Conservation (phyloP, 1,140 invertebrate genomes). For the Caerostris extrusa region DNA sequence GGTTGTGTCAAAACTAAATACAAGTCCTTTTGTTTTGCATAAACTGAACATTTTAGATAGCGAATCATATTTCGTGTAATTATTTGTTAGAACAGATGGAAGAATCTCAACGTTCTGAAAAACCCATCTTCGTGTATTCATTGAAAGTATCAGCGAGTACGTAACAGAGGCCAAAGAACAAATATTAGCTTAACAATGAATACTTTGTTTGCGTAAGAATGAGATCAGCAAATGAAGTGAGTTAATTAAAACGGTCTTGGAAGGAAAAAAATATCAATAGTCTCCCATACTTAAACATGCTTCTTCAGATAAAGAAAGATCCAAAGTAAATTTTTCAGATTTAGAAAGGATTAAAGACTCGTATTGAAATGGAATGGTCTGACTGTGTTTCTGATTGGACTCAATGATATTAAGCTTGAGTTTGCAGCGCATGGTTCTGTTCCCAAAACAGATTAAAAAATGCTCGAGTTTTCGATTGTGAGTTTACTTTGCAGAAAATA, state of each 20-base stretch:
- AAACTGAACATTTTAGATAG: background rate
- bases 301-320: conserved; percentile 25
- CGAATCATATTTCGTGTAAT: conserved; percentile 13
- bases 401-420: conserved; percentile 26
- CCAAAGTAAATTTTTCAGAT: conserved; percentile 23
- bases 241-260: conserved; percentile 63
- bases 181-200: conserved; percentile 70
- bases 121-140: background rate
- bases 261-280: conserved; percentile 50
- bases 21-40: background rate
- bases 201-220: conserved; percentile 58
- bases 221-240: conserved; percentile 58
- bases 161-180: conserved; percentile 34
- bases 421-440: background rate
- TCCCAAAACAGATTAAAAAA: conserved; percentile 13
- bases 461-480: background rate
- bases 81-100: conserved; percentile 55
- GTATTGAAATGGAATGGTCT: conserved; percentile 27
- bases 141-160: conserved; percentile 11
- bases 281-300: conserved; percentile 11
- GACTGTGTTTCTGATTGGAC: conserved; percentile 39
- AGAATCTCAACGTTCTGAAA: conserved; percentile 43
- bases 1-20: conserved; percentile 3
- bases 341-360: conserved; percentile 18
- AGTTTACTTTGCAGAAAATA: conserved; percentile 48